These are phyloP conservation scores for Crocuta crocuta DNA, from an alignment of 2,113 vertebrate genomes.

Conservation along the genomic window DNA sequence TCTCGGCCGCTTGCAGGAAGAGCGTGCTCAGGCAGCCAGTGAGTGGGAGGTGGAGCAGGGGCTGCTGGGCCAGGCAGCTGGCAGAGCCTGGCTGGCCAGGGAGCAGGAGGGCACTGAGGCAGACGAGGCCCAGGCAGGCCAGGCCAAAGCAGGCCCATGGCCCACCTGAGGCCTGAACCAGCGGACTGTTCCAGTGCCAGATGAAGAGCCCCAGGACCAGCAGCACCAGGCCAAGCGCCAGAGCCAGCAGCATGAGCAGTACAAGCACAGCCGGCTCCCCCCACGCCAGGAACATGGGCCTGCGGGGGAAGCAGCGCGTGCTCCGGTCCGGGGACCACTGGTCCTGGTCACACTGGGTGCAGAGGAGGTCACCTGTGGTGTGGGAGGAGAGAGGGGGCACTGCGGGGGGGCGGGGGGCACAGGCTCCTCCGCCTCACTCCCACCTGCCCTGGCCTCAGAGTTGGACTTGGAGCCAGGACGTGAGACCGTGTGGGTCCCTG, in stretches of 20 bases:
- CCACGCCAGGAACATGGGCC: conserved; percentile 87
- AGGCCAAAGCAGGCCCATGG: conserved; percentile 83
- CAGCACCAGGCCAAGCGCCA: conserved; percentile 74
- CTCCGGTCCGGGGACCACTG: conserved; percentile 89
- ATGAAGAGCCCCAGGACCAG: conserved; percentile 83
- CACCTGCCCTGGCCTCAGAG: background rate
- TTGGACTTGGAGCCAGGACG: background rate
- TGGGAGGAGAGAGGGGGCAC: background rate
- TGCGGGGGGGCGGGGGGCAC: background rate
- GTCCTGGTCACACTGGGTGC: conserved; percentile 82
- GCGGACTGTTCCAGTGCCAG: conserved; percentile 76
- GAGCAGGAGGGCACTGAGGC: conserved; percentile 87
- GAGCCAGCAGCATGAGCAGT: conserved; percentile 73
- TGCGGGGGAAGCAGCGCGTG: conserved; percentile 84
- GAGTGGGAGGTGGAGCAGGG: conserved; percentile 86
- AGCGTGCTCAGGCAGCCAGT: conserved; percentile 88
- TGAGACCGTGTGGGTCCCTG: fast-evolving
- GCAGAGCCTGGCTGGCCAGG: conserved; percentile 85
- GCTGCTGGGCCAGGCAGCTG: conserved; percentile 87
- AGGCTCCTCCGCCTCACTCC: background rate
- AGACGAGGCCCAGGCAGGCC: conserved; percentile 83
- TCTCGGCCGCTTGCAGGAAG: conserved; percentile 87
- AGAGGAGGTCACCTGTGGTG: conserved; percentile 87
- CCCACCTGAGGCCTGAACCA: conserved; percentile 88
- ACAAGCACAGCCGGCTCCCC: conserved; percentile 67